These are phyloP conservation scores for Philonicus albiceps DNA, from an alignment of 2,888 invertebrate species.

Conservation along the genomic window DNA sequence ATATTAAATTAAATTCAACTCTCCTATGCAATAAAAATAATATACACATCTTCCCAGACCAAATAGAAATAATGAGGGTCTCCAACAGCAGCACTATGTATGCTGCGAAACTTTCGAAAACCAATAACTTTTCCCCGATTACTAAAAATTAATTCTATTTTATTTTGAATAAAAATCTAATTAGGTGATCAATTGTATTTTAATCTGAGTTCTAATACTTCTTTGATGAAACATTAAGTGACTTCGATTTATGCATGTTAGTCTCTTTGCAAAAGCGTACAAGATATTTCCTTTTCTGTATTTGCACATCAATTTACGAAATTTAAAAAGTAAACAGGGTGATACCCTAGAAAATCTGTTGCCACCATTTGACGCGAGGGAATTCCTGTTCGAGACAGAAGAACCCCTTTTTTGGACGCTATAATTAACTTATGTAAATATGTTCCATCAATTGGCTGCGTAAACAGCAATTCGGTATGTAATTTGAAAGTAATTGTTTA, in stretches of 20 bases:
- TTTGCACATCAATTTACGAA: neutral
- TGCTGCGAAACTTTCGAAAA: too few relatives aligned
- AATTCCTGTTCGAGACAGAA: neutral
- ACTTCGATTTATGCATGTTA: neutral
- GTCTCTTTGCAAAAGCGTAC: neutral
- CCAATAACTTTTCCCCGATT: too few relatives aligned
- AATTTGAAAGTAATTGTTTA: constrained; percentile 49
- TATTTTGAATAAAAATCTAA: too few relatives aligned
- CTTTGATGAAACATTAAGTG: neutral
- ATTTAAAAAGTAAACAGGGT: neutral
- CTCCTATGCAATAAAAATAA: too few relatives aligned
- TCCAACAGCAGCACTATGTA: too few relatives aligned
- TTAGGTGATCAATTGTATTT: too few relatives aligned
- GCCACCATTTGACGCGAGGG: neutral
- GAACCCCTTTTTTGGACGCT: constrained; percentile 7
- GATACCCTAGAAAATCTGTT: neutral
- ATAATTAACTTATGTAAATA: constrained; percentile 50
- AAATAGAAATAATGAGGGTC: too few relatives aligned
- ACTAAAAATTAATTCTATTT: too few relatives aligned
- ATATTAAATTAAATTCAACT: too few relatives aligned
- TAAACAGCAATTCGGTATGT: constrained; percentile 45
- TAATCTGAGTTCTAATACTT: neutral
- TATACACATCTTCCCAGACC: too few relatives aligned
- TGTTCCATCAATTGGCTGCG: constrained; percentile 47
- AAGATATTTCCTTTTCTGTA: neutral